Evolutionary conservation across 2,888 invertebrate species (phyloP).

Genomic region (Acronicta alni): DNA sequence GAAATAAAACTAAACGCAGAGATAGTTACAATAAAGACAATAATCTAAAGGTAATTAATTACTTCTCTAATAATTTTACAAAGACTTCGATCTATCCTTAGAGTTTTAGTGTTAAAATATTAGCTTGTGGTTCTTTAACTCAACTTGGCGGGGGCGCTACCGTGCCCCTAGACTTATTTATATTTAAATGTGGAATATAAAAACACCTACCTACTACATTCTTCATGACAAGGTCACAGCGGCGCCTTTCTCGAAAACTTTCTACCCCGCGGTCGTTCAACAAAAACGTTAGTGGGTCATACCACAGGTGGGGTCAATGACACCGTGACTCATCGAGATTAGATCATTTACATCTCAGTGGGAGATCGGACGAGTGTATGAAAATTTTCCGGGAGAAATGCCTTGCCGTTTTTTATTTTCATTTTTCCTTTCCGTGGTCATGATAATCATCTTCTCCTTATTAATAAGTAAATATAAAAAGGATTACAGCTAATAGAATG

Average conservation of each 20-base stretch:
- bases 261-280: conserved; percentile 51
- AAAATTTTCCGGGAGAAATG: conserved; percentile 5
- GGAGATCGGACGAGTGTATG: conserved; percentile 16
- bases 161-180: not conserved
- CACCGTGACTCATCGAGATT: conserved; percentile 48
- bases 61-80: not conserved
- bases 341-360: conserved; percentile 34
- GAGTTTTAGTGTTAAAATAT: too few species aligned
- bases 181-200: conserved; percentile 17
- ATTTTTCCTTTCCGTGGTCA: not conserved
- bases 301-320: conserved; percentile 49
- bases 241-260: conserved; percentile 57
- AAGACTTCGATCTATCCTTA: too few species aligned
- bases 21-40: too few species aligned
- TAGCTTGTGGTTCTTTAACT: not conserved
- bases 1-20: too few species aligned
- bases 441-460: too few species aligned
- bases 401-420: not conserved
- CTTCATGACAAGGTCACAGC: conserved; percentile 47
- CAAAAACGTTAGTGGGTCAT: conserved; percentile 50
- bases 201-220: conserved; percentile 35
- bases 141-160: not conserved
- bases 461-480: too few species aligned
- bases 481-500: too few species aligned
- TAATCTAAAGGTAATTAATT: too few species aligned